These are phyloP conservation scores for Aphelenchoides besseyi DNA, from an alignment of 1,140 invertebrate species.

Conservation along the genomic window DNA sequence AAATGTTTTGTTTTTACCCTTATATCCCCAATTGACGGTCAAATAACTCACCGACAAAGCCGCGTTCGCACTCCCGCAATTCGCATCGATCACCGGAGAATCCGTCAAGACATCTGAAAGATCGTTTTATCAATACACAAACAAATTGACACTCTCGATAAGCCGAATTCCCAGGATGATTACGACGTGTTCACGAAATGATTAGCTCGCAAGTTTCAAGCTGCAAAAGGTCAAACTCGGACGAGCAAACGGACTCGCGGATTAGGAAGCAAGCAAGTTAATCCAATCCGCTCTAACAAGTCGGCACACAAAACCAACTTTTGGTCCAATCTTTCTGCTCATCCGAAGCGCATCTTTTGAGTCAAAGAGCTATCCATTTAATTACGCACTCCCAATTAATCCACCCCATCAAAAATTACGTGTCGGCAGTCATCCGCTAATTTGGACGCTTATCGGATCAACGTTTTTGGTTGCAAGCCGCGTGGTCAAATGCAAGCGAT, in stretches of 20 bases:
- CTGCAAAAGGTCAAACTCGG: too few species aligned
- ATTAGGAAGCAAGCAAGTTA: too few species aligned
- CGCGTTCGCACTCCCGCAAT: not conserved
- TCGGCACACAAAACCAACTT: not conserved
- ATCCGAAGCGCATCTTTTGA: not conserved
- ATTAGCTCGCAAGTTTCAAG: not conserved
- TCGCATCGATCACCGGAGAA: not conserved
- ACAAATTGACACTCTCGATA: not conserved
- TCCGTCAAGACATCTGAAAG: not conserved
- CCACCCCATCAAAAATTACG: not conserved
- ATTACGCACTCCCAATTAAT: not conserved
- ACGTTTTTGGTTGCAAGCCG: too few species aligned
- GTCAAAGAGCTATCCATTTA: not conserved
- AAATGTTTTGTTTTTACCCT: constrained; percentile 1
- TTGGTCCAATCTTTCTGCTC: not conserved
- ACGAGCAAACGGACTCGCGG: not conserved
- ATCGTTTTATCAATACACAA: not conserved
- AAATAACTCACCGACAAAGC: not conserved
- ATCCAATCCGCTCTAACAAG: too few species aligned
- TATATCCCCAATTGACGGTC: not conserved
- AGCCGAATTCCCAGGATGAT: not conserved
- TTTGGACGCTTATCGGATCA: not conserved
- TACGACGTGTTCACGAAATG: not conserved
- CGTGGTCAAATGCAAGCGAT: too few species aligned
- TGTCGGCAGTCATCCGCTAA: not conserved